Evolutionary conservation across 2,888 invertebrate species (phyloP).

Genomic region (Scaeva pyrastri): DNA sequence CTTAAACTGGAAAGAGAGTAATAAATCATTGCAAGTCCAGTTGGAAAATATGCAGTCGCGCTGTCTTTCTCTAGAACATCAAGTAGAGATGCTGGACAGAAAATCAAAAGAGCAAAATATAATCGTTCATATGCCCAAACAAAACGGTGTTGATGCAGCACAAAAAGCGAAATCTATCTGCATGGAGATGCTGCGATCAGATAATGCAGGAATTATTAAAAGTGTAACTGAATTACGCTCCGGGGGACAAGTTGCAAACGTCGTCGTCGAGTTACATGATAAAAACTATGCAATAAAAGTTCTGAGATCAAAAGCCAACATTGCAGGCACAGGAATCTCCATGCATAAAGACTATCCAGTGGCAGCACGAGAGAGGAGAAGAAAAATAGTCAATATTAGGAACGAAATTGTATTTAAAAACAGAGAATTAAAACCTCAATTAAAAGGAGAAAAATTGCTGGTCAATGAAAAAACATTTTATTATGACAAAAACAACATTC

Average conservation of each 20-base stretch:
- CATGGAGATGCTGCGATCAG: slow-evolving; percentile 4
- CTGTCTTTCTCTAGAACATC: neutral
- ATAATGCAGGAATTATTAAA: slow-evolving; percentile 7
- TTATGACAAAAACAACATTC: neutral
- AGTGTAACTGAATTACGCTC: slow-evolving; percentile 5
- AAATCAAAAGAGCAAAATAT: neutral
- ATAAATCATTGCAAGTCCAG: neutral
- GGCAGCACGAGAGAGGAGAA: neutral
- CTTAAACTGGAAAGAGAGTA: too few species aligned
- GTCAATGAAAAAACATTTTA: neutral
- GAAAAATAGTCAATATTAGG: slow-evolving; percentile 2
- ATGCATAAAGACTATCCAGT: too few species aligned
- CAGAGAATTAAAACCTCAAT: neutral
- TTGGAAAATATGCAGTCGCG: neutral
- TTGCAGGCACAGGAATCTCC: slow-evolving; percentile 12
- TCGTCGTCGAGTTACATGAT: neutral
- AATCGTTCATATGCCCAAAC: neutral
- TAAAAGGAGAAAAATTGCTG: neutral
- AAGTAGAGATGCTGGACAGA: slow-evolving; percentile 1
- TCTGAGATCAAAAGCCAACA: slow-evolving; percentile 15
- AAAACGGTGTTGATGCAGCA: neutral
- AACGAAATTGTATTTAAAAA: neutral
- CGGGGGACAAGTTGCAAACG: neutral
- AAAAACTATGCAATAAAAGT: slow-evolving; percentile 3
- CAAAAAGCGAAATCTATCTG: slow-evolving; percentile 13